Percentiles rank a stretch among this genome's conserved stretches.
phyloP scores from a whole-genome alignment of 1,140 invertebrate species.

The Gryllus bimaculatus region DNA sequence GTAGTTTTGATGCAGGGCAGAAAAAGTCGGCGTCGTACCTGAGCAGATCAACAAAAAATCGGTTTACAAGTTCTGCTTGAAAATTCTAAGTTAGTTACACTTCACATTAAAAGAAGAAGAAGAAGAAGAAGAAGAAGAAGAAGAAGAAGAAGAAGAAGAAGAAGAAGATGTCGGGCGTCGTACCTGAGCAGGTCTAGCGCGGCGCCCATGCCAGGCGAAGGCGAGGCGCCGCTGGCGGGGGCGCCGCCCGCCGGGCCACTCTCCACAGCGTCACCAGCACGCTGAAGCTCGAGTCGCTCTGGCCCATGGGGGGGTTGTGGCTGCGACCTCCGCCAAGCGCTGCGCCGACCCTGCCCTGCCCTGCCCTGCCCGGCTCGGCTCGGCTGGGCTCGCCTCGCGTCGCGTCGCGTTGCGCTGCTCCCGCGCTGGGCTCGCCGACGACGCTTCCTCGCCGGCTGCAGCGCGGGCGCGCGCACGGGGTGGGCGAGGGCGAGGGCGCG shows the following conservation, averaged over 20 bases:
- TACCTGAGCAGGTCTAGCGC: too few relatives aligned
- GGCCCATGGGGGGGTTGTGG: background rate
- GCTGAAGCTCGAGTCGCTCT: slow-evolving; percentile 12
- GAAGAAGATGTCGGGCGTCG: background rate
- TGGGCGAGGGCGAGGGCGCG: too few relatives aligned
- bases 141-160: background rate
- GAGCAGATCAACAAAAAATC: too few relatives aligned
- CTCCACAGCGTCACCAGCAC: slow-evolving; percentile 11
- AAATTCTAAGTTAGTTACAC: too few relatives aligned
- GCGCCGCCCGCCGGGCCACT: background rate
- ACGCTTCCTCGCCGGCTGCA: background rate
- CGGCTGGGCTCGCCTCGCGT: background rate
- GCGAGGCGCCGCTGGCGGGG: background rate
- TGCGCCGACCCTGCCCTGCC: background rate
- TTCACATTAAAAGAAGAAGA: too few relatives aligned
- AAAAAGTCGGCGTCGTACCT: too few relatives aligned
- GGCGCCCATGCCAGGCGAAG: background rate
- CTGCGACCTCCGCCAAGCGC: background rate
- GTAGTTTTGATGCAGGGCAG: too few relatives aligned
- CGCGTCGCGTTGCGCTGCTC: background rate
- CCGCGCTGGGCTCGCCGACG: background rate
- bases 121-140: background rate
- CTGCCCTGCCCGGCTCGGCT: too few relatives aligned
- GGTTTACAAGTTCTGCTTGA: too few relatives aligned
- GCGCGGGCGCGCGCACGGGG: too few relatives aligned